Base-by-base conservation (phyloP, 2,113 vertebrate species). In the Donacobius atricapilla region DNA sequence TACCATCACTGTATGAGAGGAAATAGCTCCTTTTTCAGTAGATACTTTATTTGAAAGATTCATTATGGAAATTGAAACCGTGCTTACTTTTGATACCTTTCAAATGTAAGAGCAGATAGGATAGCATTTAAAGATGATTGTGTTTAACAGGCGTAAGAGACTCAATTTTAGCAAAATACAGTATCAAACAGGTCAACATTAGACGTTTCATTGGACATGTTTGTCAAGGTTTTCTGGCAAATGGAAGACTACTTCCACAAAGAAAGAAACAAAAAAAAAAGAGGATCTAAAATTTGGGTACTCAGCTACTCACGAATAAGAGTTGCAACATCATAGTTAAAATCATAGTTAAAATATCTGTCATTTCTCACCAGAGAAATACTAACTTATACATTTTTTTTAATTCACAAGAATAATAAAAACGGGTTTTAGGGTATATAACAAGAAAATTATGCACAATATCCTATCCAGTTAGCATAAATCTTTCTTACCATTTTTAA, bases 141-240 rank as follows among this genome's bases (percentile, higher is more conserved):
- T 7, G 1, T 82, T 80, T 73, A 71, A 56, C n/a, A 77, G 4
- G 5, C 64, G 9, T 54, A 66, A 92, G 31, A 72, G 15, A 50
- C 15, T 83, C 9, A 58, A n/a, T 78, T 73, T 71, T 56, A 53
- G 24, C 48, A 78, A 63, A 95, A 83, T 37, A 28, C 10, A 68
- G 4, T 61, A 68, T 61, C 70, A 83, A 86, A 77, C 28, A 70
- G 13, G 7, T 66, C 35, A 78, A 31, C 5, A 44, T 47, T 68
- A 56, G 20, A 17, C n/a, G 65, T 10, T 60, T 84, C 0, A 0
- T 84, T 78, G 28, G 56, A 57, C 0, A 0, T 31, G 8, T 61
- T 87, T 47, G 15, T 68, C 60, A 64, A 13, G 23, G 13, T 37
- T 66, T 30, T 47, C 35, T 75, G 30, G 24, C 35, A 90, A 90